Evolutionary conservation across 1,140 invertebrate species (phyloP).

Genomic region (Microplitis demolitor): DNA sequence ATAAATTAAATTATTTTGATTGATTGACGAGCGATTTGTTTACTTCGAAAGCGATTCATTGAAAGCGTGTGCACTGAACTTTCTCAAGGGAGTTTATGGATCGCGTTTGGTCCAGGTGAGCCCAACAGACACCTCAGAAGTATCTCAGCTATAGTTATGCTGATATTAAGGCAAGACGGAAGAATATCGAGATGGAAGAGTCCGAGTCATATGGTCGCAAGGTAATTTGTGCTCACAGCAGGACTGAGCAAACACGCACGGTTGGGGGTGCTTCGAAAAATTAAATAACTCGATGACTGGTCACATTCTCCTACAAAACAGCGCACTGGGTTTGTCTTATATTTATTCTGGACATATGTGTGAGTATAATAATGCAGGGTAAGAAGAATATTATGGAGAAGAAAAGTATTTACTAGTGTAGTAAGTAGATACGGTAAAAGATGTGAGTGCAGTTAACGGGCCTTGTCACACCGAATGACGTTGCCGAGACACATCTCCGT

Average conservation of each 20-base stretch:
- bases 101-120: too few relatives aligned
- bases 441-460: conserved; percentile 29
- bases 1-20: background rate
- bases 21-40: background rate
- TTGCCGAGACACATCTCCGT: conserved; percentile 17
- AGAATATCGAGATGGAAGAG: conserved; percentile 32
- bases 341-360: background rate
- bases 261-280: conserved; percentile 61
- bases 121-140: too few relatives aligned
- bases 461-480: conserved; percentile 37
- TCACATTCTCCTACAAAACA: conserved; percentile 60
- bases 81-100: too few relatives aligned
- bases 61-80: too few relatives aligned
- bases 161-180: background rate
- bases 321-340: conserved; percentile 11
- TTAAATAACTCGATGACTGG: conserved; percentile 68
- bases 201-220: conserved; percentile 45
- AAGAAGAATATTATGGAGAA: conserved; percentile 13
- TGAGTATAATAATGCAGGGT: too few relatives aligned
- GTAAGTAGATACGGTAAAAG: too few relatives aligned
- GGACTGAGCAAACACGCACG: conserved; percentile 67
- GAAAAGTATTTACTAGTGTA: background rate
- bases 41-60: too few relatives aligned
- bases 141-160: background rate
- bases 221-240: conserved; percentile 71